phyloP scores from a whole-genome alignment of 2,113 vertebrate species.

The Aphyosemion australe region DNA sequence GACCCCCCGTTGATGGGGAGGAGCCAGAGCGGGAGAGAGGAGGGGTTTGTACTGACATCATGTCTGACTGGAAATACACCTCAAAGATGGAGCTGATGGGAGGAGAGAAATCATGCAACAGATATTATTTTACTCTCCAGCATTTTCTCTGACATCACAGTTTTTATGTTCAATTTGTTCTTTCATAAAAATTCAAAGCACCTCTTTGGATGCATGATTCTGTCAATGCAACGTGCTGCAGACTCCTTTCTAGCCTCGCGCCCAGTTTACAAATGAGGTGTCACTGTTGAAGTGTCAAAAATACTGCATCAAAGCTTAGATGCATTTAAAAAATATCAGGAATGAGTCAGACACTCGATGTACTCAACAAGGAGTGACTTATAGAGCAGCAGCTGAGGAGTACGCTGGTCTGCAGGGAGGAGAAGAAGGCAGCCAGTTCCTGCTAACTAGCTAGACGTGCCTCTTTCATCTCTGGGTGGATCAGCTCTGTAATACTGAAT shows the following conservation, averaged over 20 bases:
- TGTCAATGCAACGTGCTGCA: neutral
- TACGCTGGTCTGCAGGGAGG: slow-evolving; percentile 43
- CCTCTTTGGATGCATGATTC: slow-evolving; percentile 7
- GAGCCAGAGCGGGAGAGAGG: slow-evolving; percentile 78
- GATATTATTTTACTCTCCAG: neutral
- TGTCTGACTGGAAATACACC: slow-evolving; percentile 62
- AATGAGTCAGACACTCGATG: slow-evolving; percentile 51
- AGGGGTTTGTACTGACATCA: slow-evolving; percentile 90
- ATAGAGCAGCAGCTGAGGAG: slow-evolving; percentile 39
- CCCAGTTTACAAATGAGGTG: slow-evolving; percentile 33
- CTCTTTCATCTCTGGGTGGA: slow-evolving; percentile 60
- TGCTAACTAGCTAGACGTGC: slow-evolving; percentile 44
- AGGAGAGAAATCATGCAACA: slow-evolving; percentile 23
- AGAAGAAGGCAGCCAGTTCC: slow-evolving; percentile 41
- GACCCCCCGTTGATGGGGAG: slow-evolving; percentile 78
- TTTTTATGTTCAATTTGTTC: no score
- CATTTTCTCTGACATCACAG: no score
- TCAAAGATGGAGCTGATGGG: slow-evolving; percentile 35
- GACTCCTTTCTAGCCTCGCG: slow-evolving; percentile 2
- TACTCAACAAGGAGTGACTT: slow-evolving; percentile 45
- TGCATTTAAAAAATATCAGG: slow-evolving; percentile 36
- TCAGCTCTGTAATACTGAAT: slow-evolving; percentile 35
- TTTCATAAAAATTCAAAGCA: no score
- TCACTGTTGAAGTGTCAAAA: slow-evolving; percentile 26
- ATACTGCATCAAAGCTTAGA: slow-evolving; percentile 41